These are phyloP conservation scores for Manduca sexta DNA, from an alignment of 1,140 invertebrate species.

Conservation along the genomic window DNA sequence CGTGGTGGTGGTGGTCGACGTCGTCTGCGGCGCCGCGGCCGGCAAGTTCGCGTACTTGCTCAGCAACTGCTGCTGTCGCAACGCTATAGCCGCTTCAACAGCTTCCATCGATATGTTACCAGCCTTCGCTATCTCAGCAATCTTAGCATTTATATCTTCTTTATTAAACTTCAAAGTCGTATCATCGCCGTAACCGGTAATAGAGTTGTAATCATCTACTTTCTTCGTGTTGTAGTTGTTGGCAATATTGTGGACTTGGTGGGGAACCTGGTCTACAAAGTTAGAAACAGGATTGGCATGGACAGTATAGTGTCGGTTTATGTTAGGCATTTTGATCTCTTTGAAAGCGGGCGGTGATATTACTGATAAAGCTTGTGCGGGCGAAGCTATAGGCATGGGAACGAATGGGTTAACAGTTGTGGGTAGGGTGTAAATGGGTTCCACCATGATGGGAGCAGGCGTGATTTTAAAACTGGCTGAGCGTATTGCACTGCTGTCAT, in stretches of 20 bases:
- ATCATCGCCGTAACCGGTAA: constrained; percentile 62
- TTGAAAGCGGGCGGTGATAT: constrained; percentile 54
- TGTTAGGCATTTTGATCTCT: constrained; percentile 21
- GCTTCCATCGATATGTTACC: constrained; percentile 84
- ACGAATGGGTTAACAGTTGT: constrained; percentile 68
- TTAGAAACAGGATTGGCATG: constrained; percentile 60
- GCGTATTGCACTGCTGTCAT: constrained; percentile 53
- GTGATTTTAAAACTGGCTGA: constrained; percentile 41
- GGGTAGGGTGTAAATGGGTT: constrained; percentile 62
- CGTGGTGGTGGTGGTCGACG: constrained; percentile 67
- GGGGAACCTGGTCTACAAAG: constrained; percentile 65
- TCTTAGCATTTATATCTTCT: constrained; percentile 66
- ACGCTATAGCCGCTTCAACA: constrained; percentile 80
- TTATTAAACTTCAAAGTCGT: constrained; percentile 55
- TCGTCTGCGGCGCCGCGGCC: constrained; percentile 62
- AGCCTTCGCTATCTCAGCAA: constrained; percentile 72
- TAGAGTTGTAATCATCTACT: constrained; percentile 65
- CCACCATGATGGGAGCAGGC: constrained; percentile 49
- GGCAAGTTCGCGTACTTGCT: constrained; percentile 72
- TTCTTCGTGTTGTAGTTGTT: constrained; percentile 58
- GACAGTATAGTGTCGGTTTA: constrained; percentile 30
- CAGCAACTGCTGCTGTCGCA: constrained; percentile 79
- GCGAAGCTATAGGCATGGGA: constrained; percentile 56
- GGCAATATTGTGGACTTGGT: constrained; percentile 56
- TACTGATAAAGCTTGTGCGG: constrained; percentile 52